phyloP scores from a whole-genome alignment of 2,888 invertebrate species.

The Mesopsocus fuscifrons region DNA sequence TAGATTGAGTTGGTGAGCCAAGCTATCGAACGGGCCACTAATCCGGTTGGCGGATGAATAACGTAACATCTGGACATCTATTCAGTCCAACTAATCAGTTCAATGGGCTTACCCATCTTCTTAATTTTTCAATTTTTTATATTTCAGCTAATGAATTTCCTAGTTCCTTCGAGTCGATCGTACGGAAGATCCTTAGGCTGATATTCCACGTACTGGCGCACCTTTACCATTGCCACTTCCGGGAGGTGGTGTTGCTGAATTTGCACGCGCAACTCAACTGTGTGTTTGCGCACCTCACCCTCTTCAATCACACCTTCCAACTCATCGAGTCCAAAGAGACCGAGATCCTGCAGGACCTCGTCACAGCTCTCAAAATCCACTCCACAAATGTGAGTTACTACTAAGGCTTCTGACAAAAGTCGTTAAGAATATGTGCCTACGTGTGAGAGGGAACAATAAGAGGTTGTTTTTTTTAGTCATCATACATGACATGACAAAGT shows the following conservation, averaged over 20 bases:
- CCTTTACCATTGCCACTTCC: conserved; percentile 94
- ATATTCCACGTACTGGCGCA: conserved; percentile 97
- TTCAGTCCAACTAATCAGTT: too few relatives aligned
- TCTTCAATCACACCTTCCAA: conserved; percentile 64
- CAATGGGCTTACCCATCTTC: too few relatives aligned
- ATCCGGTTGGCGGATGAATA: too few relatives aligned
- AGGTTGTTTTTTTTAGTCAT: too few relatives aligned
- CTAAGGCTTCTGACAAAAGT: too few relatives aligned
- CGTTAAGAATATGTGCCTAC: too few relatives aligned
- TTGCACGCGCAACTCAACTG: conserved; percentile 94
- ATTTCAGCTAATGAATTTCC: conserved; percentile 81
- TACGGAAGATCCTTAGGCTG: conserved; percentile 88
- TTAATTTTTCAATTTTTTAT: too few relatives aligned
- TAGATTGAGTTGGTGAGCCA: too few relatives aligned
- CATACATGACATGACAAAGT: too few relatives aligned
- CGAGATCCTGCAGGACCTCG: conserved; percentile 81
- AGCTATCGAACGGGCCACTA: too few relatives aligned
- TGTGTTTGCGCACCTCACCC: conserved; percentile 91
- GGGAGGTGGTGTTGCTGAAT: conserved; percentile 81
- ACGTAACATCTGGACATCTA: too few relatives aligned
- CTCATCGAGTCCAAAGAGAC: conserved; percentile 92
- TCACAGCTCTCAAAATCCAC: conserved; percentile 45
- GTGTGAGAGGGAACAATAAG: too few relatives aligned
- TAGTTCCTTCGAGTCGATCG: conserved; percentile 79
- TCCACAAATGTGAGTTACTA: neutral